phyloP scores from a whole-genome alignment of 2,113 vertebrate species.

The Sigmodon hispidus region DNA sequence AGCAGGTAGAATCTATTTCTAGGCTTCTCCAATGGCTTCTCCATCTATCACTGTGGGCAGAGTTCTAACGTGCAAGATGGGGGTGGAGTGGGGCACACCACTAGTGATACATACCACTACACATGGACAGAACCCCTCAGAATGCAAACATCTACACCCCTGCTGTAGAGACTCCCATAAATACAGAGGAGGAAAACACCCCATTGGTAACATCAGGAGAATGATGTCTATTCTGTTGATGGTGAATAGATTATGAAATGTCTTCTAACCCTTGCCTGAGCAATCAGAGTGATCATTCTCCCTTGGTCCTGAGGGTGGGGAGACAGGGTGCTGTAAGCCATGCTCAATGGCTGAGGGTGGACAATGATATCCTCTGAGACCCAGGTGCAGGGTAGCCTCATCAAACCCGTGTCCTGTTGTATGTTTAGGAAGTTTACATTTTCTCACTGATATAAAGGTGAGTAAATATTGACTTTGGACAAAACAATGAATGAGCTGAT shows the following conservation, averaged over 20 bases:
- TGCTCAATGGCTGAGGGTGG: not conserved
- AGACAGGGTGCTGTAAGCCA: rapidly evolving
- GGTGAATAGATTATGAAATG: not conserved
- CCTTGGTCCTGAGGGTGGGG: not conserved
- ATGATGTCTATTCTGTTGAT: not conserved
- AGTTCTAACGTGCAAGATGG: not conserved
- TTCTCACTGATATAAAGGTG: not conserved
- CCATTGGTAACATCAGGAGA: not conserved
- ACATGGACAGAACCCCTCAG: not conserved
- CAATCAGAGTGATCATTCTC: rapidly evolving
- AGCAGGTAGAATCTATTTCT: rapidly evolving
- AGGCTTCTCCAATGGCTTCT: not conserved
- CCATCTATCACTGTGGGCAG: rapidly evolving
- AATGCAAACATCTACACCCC: not conserved
- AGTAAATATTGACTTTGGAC: not conserved
- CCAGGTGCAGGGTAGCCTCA: rapidly evolving
- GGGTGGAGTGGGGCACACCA: too few relatives aligned
- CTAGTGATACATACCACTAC: rapidly evolving
- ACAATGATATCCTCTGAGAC: rapidly evolving
- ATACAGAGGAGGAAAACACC: rapidly evolving
- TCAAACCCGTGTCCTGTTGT: not conserved
- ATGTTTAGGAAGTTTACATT: not conserved
- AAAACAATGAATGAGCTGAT: too few relatives aligned
- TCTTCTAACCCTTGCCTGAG: not conserved
- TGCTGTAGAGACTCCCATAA: not conserved